Conservation (phyloP, 2,797 vertebrate genomes). For the Hydrolagus colliei region DNA sequence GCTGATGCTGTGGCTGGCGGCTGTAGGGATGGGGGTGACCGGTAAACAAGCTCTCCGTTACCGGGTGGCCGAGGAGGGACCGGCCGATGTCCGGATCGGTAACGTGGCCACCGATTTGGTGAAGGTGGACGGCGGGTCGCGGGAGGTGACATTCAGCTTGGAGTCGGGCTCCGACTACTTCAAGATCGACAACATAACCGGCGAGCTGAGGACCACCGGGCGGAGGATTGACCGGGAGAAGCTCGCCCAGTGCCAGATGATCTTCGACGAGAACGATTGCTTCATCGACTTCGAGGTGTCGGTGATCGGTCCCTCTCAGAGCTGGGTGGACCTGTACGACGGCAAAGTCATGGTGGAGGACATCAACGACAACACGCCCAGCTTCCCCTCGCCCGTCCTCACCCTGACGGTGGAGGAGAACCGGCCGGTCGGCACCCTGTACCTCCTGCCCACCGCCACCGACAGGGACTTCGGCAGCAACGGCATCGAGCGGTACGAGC, state of each 20-base stretch:
- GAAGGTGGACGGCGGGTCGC: conserved; percentile 75
- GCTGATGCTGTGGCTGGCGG: conserved; percentile 68
- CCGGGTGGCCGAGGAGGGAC: conserved; percentile 88
- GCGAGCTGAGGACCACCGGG: conserved; percentile 91
- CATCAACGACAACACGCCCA: conserved; percentile 96
- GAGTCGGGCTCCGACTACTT: conserved; percentile 94
- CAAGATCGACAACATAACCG: conserved; percentile 97
- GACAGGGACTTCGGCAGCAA: conserved; percentile 93
- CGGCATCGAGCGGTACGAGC: conserved; percentile 92
- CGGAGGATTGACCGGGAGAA: conserved; percentile 94
- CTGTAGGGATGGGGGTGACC: conserved; percentile 72
- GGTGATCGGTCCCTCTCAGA: conserved; percentile 94
- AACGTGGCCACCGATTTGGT: conserved; percentile 89
- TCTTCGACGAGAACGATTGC: conserved; percentile 96
- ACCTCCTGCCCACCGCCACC: conserved; percentile 89
- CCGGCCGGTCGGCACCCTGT: conserved; percentile 91
- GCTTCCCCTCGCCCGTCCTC: conserved; percentile 90
- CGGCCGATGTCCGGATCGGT: conserved; percentile 84
- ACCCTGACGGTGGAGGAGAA: conserved; percentile 96
- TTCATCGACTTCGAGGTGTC: conserved; percentile 98
- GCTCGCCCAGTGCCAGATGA: conserved; percentile 97
- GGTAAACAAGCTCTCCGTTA: conserved; percentile 85
- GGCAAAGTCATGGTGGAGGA: conserved; percentile 91
- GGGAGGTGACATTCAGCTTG: conserved; percentile 93
- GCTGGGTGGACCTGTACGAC: conserved; percentile 96